Conservation (phyloP, 2,797 vertebrate species). For the Ptychadena robeensis region DNA sequence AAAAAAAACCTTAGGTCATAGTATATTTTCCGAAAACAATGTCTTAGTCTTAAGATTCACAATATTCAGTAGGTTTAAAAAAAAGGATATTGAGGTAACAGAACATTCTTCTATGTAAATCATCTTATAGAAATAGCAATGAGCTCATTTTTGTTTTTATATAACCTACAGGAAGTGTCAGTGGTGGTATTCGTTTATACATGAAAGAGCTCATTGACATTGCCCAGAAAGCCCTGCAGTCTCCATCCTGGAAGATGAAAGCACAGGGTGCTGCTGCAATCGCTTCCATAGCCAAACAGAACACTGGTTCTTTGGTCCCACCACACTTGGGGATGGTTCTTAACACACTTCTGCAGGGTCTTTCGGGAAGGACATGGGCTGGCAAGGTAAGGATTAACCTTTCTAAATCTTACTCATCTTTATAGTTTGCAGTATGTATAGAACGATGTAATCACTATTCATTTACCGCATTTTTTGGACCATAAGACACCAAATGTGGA, state of each 20-base stretch:
- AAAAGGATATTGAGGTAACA: too few species aligned
- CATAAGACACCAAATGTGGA: too few species aligned
- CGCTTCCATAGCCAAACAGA: conserved; percentile 93
- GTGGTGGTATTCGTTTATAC: conserved; percentile 94
- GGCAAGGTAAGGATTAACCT: conserved; percentile 84
- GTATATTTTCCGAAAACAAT: too few species aligned
- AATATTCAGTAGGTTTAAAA: too few species aligned
- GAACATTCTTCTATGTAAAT: too few species aligned
- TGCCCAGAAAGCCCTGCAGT: conserved; percentile 93
- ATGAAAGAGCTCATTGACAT: conserved; percentile 93
- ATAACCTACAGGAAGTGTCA: conserved; percentile 84
- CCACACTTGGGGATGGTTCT: conserved; percentile 93
- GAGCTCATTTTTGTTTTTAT: too few species aligned
- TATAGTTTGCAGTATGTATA: too few species aligned
- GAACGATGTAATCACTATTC: too few species aligned
- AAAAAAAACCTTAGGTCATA: too few species aligned
- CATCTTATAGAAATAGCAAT: too few species aligned
- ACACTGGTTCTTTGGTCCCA: conserved; percentile 87
- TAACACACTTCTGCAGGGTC: conserved; percentile 86
- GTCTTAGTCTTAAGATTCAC: too few species aligned
- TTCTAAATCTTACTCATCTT: background rate
- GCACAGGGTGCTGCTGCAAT: conserved; percentile 94
- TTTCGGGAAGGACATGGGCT: conserved; percentile 92
- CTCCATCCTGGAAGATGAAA: conserved; percentile 99
- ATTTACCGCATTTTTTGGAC: too few species aligned